Evolutionary conservation across 1,140 invertebrate genomes (phyloP).

Genomic region (Tetranychus urticae): DNA sequence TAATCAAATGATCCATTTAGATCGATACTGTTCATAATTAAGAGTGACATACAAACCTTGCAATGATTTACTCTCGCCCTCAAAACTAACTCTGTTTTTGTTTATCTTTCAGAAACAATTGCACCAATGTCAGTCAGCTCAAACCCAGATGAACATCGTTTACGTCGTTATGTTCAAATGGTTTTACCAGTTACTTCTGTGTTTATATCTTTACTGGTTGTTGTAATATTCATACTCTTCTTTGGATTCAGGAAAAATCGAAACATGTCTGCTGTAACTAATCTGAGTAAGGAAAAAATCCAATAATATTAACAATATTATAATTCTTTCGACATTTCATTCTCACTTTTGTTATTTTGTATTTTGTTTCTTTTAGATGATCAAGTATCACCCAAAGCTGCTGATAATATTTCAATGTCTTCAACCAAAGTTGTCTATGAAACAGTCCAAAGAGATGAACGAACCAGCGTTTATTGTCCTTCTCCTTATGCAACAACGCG

Average conservation of each 20-base stretch:
- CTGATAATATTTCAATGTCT: background rate
- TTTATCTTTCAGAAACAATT: background rate
- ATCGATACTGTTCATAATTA: too few relatives aligned
- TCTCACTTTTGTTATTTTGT: too few relatives aligned
- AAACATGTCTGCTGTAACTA: background rate
- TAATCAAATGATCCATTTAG: too few relatives aligned
- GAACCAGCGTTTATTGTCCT: constrained; percentile 4
- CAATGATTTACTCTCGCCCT: too few relatives aligned
- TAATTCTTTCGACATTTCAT: background rate
- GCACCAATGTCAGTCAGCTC: background rate
- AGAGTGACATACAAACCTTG: too few relatives aligned
- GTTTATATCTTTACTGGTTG: background rate
- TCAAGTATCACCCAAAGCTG: background rate
- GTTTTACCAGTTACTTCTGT: background rate
- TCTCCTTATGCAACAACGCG: constrained; percentile 1
- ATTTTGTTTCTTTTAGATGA: background rate
- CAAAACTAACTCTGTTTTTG: background rate
- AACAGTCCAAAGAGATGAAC: background rate
- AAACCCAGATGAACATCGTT: background rate
- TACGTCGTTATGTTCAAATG: background rate
- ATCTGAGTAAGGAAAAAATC: background rate
- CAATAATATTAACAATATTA: background rate
- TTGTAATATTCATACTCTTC: background rate
- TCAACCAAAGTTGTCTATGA: constrained; percentile 1
- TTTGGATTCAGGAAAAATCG: background rate